Percentiles rank a stretch among this genome's conserved stretches.
Evolutionary conservation across 2,888 invertebrate species (phyloP).

Genomic region (Barypeithes pellucidus): DNA sequence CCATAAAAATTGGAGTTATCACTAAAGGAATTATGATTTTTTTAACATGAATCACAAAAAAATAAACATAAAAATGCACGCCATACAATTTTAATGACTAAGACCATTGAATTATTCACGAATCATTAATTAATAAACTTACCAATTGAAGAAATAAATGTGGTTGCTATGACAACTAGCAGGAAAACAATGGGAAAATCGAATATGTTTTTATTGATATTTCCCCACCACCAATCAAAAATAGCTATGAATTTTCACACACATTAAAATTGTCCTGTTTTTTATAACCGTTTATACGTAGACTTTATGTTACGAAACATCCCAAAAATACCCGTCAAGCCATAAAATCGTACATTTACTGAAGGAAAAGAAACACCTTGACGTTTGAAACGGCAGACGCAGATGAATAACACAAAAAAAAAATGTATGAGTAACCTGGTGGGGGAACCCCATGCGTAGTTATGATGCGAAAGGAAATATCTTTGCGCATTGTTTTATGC

Average conservation of each 20-base stretch:
- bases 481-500: conserved; percentile 5
- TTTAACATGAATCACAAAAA: neutral
- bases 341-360: conserved; percentile 29
- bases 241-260: conserved; percentile 13
- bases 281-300: conserved; percentile 17
- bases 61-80: conserved; percentile 1
- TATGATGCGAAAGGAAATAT: too few species aligned
- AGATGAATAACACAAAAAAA: conserved; percentile 27
- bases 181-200: conserved; percentile 47
- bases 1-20: too few species aligned
- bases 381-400: conserved; percentile 9
- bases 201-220: conserved; percentile 41
- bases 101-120: conserved; percentile 7
- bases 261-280: neutral
- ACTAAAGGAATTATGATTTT: neutral
- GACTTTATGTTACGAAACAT: conserved; percentile 21
- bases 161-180: conserved; percentile 50
- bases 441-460: conserved; percentile 35
- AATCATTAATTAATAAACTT: conserved; percentile 37
- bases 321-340: conserved; percentile 8
- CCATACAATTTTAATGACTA: neutral
- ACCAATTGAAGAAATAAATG: conserved; percentile 40
- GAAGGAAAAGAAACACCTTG: conserved; percentile 35
- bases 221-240: conserved; percentile 29
- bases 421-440: conserved; percentile 14